Evolutionary conservation across 1,140 invertebrate species (phyloP).

Genomic region (Euwallacea similis): DNA sequence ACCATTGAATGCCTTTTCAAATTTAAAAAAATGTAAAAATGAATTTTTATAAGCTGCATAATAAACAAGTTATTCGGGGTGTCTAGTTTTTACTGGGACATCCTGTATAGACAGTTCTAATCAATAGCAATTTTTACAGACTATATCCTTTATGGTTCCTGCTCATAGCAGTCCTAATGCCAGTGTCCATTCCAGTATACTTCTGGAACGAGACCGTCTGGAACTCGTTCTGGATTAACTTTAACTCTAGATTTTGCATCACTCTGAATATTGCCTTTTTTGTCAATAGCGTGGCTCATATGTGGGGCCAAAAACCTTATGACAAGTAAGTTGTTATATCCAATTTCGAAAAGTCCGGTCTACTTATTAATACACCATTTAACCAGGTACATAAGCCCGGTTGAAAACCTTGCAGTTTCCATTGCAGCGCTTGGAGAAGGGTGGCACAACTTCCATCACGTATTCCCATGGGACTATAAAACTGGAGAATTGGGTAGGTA

Average conservation of each 20-base stretch:
- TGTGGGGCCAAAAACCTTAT: slow-evolving; percentile 87
- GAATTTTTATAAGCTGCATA: too few species aligned
- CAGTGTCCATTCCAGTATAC: slow-evolving; percentile 76
- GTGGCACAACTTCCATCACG: slow-evolving; percentile 96
- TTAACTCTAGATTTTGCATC: slow-evolving; percentile 78
- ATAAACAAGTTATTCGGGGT: too few species aligned
- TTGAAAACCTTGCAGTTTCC: slow-evolving; percentile 71
- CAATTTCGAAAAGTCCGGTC: neutral
- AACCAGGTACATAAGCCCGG: slow-evolving; percentile 69
- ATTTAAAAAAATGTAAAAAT: too few species aligned
- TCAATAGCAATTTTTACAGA: slow-evolving; percentile 51
- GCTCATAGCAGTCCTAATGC: slow-evolving; percentile 75
- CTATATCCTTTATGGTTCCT: slow-evolving; percentile 75
- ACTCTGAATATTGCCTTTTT: slow-evolving; percentile 90
- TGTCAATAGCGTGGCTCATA: slow-evolving; percentile 90
- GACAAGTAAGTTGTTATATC: slow-evolving; percentile 67
- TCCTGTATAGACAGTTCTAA: neutral
- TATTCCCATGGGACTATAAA: slow-evolving; percentile 86
- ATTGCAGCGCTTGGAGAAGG: slow-evolving; percentile 78
- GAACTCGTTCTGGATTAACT: slow-evolving; percentile 82
- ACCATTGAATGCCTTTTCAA: too few species aligned
- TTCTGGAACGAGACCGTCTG: slow-evolving; percentile 81
- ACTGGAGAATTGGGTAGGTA: slow-evolving; percentile 69
- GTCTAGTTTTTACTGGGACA: too few species aligned
- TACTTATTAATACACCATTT: neutral